A percentile compares a stretch with the other conserved stretches of the same genome.
Evolutionary conservation across 2,113 vertebrate genomes (phyloP).

Genomic region (Catagonus wagneri): DNA sequence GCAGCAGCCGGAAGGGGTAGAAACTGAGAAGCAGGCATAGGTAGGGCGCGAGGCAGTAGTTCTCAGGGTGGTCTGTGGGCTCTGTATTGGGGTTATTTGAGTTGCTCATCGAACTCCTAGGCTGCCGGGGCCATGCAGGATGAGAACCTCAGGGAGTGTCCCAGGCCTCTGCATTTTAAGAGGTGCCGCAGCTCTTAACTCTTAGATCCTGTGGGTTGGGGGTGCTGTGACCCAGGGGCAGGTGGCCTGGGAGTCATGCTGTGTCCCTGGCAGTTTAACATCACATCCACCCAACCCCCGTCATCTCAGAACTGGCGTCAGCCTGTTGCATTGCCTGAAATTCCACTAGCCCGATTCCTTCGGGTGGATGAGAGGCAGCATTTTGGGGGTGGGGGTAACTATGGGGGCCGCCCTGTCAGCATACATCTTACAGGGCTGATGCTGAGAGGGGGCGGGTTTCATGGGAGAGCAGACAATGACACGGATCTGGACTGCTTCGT

Average conservation of each 20-base stretch:
- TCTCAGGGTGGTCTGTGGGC: no score
- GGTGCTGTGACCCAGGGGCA: background rate
- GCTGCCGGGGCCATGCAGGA: background rate
- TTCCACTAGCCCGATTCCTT: background rate
- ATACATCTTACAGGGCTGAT: background rate
- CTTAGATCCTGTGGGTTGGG: background rate
- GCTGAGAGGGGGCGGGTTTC: background rate
- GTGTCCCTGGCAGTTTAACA: background rate
- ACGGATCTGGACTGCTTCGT: background rate
- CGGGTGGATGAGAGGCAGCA: background rate
- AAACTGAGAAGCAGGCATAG: background rate
- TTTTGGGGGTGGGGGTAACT: background rate
- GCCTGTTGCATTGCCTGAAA: background rate
- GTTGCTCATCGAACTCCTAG: no score
- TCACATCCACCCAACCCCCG: fast-evolving
- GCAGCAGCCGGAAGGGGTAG: background rate
- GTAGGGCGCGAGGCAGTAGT: background rate
- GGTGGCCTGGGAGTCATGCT: background rate
- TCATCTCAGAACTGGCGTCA: background rate
- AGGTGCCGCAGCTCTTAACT: background rate
- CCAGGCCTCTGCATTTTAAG: background rate
- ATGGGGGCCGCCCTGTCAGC: background rate
- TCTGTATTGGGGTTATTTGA: background rate
- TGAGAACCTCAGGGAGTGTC: background rate
- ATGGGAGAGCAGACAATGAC: background rate